Evolutionary conservation across 2,113 vertebrate species (phyloP).

Genomic region (Corynorhinus townsendii): DNA sequence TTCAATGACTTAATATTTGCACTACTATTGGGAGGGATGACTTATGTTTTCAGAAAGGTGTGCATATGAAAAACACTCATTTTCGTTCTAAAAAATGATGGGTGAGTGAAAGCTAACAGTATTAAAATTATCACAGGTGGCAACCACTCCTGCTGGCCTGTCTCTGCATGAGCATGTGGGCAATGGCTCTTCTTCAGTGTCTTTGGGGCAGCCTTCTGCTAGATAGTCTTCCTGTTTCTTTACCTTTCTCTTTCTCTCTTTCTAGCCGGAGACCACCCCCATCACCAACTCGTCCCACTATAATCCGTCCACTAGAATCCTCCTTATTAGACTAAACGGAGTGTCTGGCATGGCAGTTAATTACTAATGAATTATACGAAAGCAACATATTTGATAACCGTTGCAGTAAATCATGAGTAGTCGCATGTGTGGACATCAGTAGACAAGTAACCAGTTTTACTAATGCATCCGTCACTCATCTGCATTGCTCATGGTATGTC

Average conservation of each 20-base stretch:
- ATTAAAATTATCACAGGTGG: too few species aligned
- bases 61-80: neutral
- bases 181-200: neutral
- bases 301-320: constrained; percentile 84
- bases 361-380: constrained; percentile 77
- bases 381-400: constrained; percentile 71
- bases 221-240: constrained; percentile 65
- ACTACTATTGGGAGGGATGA: neutral
- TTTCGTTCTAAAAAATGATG: neutral
- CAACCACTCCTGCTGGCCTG: neutral
- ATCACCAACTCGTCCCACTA: constrained; percentile 85
- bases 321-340: constrained; percentile 83
- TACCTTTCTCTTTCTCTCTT: constrained; percentile 77
- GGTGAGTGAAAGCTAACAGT: neutral
- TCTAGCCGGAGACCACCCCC: constrained; percentile 86
- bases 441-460: constrained; percentile 81
- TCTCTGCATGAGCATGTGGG: constrained; percentile 58
- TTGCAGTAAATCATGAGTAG: constrained; percentile 78
- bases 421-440: constrained; percentile 79
- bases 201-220: neutral
- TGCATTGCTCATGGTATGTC: constrained; percentile 66
- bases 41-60: neutral
- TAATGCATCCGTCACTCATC: constrained; percentile 70
- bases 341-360: constrained; percentile 76
- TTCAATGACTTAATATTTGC: neutral